Evolutionary conservation across 2,113 vertebrate genomes (phyloP), one percentile per base, ranked within the genome.

Genomic region (Lipophrys pholis): DNA sequence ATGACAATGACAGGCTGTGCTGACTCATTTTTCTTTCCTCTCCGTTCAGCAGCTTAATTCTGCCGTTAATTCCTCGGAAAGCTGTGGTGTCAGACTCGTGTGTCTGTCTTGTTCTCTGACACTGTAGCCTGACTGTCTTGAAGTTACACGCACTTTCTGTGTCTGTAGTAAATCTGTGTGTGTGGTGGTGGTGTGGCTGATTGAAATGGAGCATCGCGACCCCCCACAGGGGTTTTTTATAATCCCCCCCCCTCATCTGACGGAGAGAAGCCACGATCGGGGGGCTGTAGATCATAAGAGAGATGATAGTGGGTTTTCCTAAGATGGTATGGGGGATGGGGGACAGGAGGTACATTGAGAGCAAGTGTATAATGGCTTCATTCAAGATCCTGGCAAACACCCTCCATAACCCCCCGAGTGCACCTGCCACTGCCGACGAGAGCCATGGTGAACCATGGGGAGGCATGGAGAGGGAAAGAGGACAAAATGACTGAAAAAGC

Each of bases 201-300:
- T 81, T 90, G 69, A 88, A 87, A 89, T 84, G 71, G 65, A 84
- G 74, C 76, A 76, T 78, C 45, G 41, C 69, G 61, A 36, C 48
- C 62, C 69, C 72, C 69, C 50, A 30, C 21, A 50, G 76, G 64
- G 77, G 73, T 55, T 82, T 57, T 71, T 53, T 80, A 41, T 69
- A 69, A 75, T 63, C 66, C 75, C 62, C 75, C 62, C 21, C 21
- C n/a, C 41, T 71, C 21, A 46, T 74, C 53, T 82, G 76, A 59
- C 14, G 5, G 73, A 8, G 63, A 69, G 70, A 67, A 70, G 79
- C 59, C 73, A 75, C 77, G 61, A 76, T 86, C 12, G 62, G 59
- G 84, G 71, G 76, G 76, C 78, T 85, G 87, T 88, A 89, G 76
- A 92, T 93, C 93, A 92, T 91, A 92, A 90, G 81, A 85, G 78